A percentile compares a stretch with the other conserved stretches of the same genome.
Conservation (phyloP, 2,113 vertebrate species). For the Peromyscus maniculatus region DNA sequence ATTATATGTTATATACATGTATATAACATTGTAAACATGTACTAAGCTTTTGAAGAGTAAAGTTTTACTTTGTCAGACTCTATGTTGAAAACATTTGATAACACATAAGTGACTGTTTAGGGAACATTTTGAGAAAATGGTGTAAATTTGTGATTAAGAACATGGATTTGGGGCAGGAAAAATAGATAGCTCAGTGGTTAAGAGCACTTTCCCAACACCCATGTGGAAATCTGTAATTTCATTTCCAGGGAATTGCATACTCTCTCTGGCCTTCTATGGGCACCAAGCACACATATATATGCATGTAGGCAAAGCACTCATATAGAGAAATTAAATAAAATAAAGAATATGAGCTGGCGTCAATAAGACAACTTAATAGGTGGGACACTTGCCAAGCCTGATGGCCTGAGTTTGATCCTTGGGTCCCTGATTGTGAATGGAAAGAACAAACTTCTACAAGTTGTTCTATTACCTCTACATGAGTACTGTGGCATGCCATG, state of each 20-base stretch:
- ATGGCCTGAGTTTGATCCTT: background rate
- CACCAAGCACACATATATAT: background rate
- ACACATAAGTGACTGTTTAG: background rate
- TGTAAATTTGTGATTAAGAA: background rate
- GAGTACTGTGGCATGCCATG: too few relatives aligned
- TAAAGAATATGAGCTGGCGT: background rate
- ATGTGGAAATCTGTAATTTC: background rate
- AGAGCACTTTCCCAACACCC: background rate
- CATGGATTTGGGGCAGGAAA: background rate
- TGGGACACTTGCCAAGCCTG: background rate
- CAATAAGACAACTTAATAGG: background rate
- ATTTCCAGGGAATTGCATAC: too few relatives aligned
- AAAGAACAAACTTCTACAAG: background rate
- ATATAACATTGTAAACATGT: background rate
- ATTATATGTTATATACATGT: too few relatives aligned
- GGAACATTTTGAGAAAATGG: background rate
- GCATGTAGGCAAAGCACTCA: background rate
- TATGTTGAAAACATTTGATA: background rate
- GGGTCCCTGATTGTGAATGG: background rate
- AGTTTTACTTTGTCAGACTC: background rate
- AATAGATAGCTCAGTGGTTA: background rate
- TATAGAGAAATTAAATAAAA: background rate
- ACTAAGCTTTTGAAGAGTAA: background rate
- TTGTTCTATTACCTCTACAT: too few relatives aligned
- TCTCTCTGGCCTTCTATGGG: background rate